phyloP scores from a whole-genome alignment of 2,888 invertebrate species.

The Agrochola lota region DNA sequence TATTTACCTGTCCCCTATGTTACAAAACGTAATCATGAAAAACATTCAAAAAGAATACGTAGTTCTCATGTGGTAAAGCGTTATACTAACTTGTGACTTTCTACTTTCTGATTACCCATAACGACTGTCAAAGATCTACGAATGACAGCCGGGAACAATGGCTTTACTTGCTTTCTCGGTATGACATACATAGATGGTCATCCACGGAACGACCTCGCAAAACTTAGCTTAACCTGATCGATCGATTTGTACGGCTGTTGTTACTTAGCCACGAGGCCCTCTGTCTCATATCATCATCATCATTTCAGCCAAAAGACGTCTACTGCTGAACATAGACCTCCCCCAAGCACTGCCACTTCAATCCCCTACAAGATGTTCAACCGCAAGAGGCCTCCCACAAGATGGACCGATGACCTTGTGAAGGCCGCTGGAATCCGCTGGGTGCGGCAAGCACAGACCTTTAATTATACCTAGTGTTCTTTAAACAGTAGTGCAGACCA shows the following conservation, averaged over 20 bases:
- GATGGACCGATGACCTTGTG: too few relatives aligned
- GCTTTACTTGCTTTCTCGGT: not conserved
- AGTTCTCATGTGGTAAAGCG: not conserved
- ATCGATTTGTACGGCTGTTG: not conserved
- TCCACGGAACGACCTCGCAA: not conserved
- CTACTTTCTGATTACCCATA: not conserved
- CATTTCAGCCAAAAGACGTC: too few relatives aligned
- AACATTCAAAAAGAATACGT: too few relatives aligned
- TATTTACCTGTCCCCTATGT: not conserved
- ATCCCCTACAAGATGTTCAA: too few relatives aligned
- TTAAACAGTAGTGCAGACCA: not conserved
- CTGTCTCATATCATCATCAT: not conserved
- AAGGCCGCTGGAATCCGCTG: too few relatives aligned
- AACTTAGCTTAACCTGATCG: not conserved
- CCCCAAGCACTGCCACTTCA: too few relatives aligned
- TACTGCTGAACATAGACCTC: too few relatives aligned
- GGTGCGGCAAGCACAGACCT: not conserved
- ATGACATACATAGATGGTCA: not conserved
- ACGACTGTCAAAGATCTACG: not conserved
- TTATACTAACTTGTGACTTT: not conserved
- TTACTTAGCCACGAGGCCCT: not conserved
- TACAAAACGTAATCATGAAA: not conserved
- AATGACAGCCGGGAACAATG: not conserved
- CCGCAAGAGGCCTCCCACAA: too few relatives aligned
- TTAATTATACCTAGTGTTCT: constrained; percentile 1